These are phyloP conservation scores for cattle (Bos taurus) DNA, from an alignment of 2,113 vertebrate species.

Conservation along the genomic window DNA sequence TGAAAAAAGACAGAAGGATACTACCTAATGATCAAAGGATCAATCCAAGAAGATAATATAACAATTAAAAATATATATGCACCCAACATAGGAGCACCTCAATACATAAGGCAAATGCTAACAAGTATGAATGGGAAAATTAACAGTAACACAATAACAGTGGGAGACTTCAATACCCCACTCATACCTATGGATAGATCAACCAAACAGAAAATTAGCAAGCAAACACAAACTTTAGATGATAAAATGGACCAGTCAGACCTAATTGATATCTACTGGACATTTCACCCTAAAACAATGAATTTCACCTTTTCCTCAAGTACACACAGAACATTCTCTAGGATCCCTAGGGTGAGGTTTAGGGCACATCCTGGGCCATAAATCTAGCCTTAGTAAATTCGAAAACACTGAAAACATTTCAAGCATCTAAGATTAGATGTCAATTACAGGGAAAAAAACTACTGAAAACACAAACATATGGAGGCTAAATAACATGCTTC, in stretches of 20 bases:
- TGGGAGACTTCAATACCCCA: not conserved
- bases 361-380: not conserved
- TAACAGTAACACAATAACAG: not conserved
- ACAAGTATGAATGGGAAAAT: not conserved
- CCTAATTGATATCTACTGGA: not conserved
- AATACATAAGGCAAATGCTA: not conserved
- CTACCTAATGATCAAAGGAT: not conserved
- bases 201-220: not conserved
- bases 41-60: not conserved
- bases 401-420: not conserved
- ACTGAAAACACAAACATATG: not conserved
- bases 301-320: not conserved
- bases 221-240: not conserved
- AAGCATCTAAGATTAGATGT: not conserved
- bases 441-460: not conserved
- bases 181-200: not conserved
- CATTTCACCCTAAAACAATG: not conserved
- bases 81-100: not conserved
- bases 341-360: not conserved
- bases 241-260: not conserved
- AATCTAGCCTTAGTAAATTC: not conserved
- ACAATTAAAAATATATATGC: not conserved
- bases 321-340: not conserved
- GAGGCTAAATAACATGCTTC: not conserved
- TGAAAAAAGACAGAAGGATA: not conserved